Evolutionary conservation across 1,140 invertebrate genomes (phyloP), one percentile per base, ranked within the genome.

Genomic region (Cardiocondyla obscurior): DNA sequence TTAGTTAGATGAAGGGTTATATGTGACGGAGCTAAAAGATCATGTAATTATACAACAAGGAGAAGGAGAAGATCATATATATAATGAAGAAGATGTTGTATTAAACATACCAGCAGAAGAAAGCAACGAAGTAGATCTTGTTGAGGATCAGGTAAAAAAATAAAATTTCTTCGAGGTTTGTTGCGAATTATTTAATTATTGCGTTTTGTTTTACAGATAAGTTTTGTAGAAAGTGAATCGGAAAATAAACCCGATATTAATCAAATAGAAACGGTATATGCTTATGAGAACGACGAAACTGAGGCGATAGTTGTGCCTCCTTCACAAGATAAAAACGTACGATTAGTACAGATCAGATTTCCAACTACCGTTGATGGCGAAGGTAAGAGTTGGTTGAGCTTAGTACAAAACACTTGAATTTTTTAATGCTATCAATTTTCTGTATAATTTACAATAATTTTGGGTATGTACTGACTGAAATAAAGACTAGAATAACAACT

Each of bases 11-110:
- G 94, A 95, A 82, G 95, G 95, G 83, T 85, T 95, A 44, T 95
- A 95, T 81, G 94, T 96, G 16, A 93, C 94, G 0, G 95, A 95
- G 85, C 82, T 95, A 5, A 95, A 95, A 83, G 93, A 95, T 74
- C 94, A 95, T 81, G 94, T 95, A n/a, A 93, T 95, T 28, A 95
- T 95, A 81, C 94, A 95, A 77, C 93, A 94, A 81, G 89, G 93
- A 60, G 89, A 93, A 60, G 91, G 87, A 8, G 93, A 93, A 5
- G 88, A 93, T 58, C 91, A 92, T 73, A 90, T 94, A 67, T 91
- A 94, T 74, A 86, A 90, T 4, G 91, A 94, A 83, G 92, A 90
- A 64, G 89, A 91, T 85, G 81, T 87, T 85, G 81, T 87, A 53
- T 87, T 92, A 25, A 94, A 93, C 76, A 92, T 94, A 28, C 76